phyloP scores from a whole-genome alignment of 35 echinoderm and acorn worm genomes.

The Antedon bifida region DNA sequence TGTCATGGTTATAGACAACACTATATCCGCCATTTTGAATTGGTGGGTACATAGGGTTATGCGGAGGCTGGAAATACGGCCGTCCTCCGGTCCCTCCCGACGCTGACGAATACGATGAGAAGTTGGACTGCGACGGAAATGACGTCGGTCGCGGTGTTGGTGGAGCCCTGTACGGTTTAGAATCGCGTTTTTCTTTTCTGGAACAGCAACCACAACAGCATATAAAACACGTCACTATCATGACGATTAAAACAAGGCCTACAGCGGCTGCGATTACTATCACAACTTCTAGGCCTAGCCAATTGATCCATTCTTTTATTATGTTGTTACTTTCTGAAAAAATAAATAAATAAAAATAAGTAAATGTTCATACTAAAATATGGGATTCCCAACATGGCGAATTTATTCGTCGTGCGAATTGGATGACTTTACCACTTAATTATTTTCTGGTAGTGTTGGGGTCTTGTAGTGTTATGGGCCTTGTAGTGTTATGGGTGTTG shows the following conservation, averaged over 20 bases:
- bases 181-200: constrained; percentile 35
- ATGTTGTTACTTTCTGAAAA: constrained; percentile 27
- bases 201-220: constrained; percentile 75
- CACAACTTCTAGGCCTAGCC: constrained; percentile 40
- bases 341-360: neutral
- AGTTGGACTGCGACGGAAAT: constrained; percentile 79
- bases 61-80: constrained; percentile 58
- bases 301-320: constrained; percentile 29
- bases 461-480: too few relatives aligned
- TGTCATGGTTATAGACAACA: constrained; percentile 59
- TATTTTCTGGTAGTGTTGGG: too few relatives aligned
- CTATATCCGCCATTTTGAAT: constrained; percentile 74
- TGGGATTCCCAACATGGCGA: neutral
- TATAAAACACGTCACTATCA: constrained; percentile 34
- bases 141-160: constrained; percentile 45
- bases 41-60: constrained; percentile 30
- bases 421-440: too few relatives aligned
- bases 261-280: constrained; percentile 43
- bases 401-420: too few relatives aligned
- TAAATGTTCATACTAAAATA: too few relatives aligned
- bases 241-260: constrained; percentile 31
- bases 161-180: constrained; percentile 51
- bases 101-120: constrained; percentile 69
- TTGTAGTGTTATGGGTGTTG: too few relatives aligned
- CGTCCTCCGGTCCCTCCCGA: constrained; percentile 21